phyloP scores from a whole-genome alignment of 2,888 invertebrate genomes.

The Meiosimyza decipiens region DNA sequence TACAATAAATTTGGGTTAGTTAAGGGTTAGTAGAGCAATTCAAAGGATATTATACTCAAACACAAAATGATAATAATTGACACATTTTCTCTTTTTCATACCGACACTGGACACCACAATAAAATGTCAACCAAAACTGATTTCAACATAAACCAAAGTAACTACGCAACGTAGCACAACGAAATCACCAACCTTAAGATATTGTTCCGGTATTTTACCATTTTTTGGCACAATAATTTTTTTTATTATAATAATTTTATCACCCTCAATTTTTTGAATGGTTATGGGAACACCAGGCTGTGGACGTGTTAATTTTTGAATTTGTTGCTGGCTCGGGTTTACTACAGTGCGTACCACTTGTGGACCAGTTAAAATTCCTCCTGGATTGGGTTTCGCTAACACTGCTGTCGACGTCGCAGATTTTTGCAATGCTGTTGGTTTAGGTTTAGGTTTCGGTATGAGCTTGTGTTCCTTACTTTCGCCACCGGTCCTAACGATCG shows the following conservation, averaged over 20 bases:
- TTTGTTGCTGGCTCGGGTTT: slow-evolving; percentile 42
- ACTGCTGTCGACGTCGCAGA: slow-evolving; percentile 48
- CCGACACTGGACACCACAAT: slow-evolving; percentile 6
- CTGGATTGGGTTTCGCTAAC: slow-evolving; percentile 53
- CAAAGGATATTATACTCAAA: too few relatives aligned
- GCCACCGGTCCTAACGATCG: slow-evolving; percentile 60
- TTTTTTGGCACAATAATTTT: slow-evolving; percentile 66
- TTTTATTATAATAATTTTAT: slow-evolving; percentile 67
- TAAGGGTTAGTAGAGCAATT: too few relatives aligned
- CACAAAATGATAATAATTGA: too few relatives aligned
- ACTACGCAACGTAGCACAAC: slow-evolving; percentile 27
- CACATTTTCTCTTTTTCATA: too few relatives aligned
- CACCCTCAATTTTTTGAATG: slow-evolving; percentile 66
- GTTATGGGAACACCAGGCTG: slow-evolving; percentile 63
- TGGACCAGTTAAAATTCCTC: slow-evolving; percentile 61
- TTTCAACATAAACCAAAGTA: slow-evolving; percentile 33
- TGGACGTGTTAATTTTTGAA: slow-evolving; percentile 54
- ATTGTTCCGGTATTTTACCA: slow-evolving; percentile 65
- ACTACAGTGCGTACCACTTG: slow-evolving; percentile 49
- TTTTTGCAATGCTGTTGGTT: slow-evolving; percentile 49
- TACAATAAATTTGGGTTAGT: too few relatives aligned
- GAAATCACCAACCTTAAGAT: slow-evolving; percentile 63
- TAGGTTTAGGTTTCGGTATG: slow-evolving; percentile 57
- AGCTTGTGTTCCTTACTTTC: slow-evolving; percentile 54
- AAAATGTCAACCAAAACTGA: slow-evolving; percentile 6